Conservation (phyloP, 2,888 invertebrate species). For the Seladonia tumulorum region DNA sequence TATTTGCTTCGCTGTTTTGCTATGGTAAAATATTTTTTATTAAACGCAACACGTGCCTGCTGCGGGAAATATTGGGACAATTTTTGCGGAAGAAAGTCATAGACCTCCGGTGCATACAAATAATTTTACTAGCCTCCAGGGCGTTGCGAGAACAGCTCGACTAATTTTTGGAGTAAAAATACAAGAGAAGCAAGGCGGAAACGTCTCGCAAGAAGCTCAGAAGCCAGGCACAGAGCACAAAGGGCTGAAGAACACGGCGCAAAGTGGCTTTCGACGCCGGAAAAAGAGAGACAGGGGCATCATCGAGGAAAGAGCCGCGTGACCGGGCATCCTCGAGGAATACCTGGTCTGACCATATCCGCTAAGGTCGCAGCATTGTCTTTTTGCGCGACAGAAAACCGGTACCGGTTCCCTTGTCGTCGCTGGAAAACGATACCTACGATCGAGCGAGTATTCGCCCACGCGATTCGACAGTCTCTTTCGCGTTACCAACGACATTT, state of each 20-base stretch:
- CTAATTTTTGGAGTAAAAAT: not conserved
- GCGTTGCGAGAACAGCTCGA: too few relatives aligned
- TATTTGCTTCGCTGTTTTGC: too few relatives aligned
- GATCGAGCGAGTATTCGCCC: constrained; percentile 59
- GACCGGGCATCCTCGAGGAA: constrained; percentile 70
- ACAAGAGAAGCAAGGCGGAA: not conserved
- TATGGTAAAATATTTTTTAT: too few relatives aligned
- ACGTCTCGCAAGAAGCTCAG: not conserved
- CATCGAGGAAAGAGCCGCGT: constrained; percentile 49
- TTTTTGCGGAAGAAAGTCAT: too few relatives aligned
- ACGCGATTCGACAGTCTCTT: constrained; percentile 39
- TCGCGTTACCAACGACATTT: not conserved
- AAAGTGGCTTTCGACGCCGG: constrained; percentile 21
- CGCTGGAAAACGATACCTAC: constrained; percentile 41
- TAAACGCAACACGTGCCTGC: too few relatives aligned
- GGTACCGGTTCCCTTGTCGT: constrained; percentile 68
- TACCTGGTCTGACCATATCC: constrained; percentile 80
- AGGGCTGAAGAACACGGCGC: constrained; percentile 1
- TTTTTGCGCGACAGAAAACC: constrained; percentile 71
- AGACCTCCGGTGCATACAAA: too few relatives aligned
- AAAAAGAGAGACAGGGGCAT: constrained; percentile 37
- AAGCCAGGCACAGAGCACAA: constrained; percentile 10
- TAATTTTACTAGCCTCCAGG: too few relatives aligned
- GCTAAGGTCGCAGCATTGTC: constrained; percentile 79
- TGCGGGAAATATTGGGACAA: too few relatives aligned